phyloP scores from a whole-genome alignment of 2,888 invertebrate genomes.

The Prosopocoilus inquinatus region DNA sequence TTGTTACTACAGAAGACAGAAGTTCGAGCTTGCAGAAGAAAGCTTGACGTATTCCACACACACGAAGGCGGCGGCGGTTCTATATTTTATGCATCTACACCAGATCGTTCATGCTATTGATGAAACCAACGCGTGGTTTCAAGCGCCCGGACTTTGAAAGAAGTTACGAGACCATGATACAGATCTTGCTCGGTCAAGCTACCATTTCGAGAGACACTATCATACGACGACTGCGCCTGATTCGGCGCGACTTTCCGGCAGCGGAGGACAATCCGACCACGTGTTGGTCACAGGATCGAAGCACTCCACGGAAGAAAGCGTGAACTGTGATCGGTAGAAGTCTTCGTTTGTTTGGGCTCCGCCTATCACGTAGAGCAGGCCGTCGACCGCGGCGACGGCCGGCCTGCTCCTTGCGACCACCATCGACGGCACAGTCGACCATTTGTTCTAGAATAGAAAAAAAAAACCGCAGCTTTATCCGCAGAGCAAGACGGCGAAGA shows the following conservation, averaged over 20 bases:
- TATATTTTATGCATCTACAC: too few relatives aligned
- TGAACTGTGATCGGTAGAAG: constrained; percentile 82
- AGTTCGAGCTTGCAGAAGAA: too few relatives aligned
- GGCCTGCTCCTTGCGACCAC: constrained; percentile 76
- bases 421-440: constrained; percentile 76
- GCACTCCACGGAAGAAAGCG: constrained; percentile 79
- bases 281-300: constrained; percentile 75
- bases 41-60: too few relatives aligned
- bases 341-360: constrained; percentile 80
- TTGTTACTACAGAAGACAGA: too few relatives aligned
- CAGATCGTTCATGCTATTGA: too few relatives aligned
- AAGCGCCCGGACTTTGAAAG: too few relatives aligned
- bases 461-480: not conserved
- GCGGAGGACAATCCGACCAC: constrained; percentile 77
- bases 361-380: constrained; percentile 79
- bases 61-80: too few relatives aligned
- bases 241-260: constrained; percentile 83
- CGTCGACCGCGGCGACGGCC: constrained; percentile 81
- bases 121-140: too few relatives aligned
- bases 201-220: not conserved
- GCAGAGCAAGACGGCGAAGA: too few relatives aligned
- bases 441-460: constrained; percentile 60
- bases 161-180: too few relatives aligned
- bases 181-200: too few relatives aligned
- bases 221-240: constrained; percentile 74